These are phyloP conservation scores for Drosophila histrio DNA, from an alignment of 2,888 invertebrate genomes.

Conservation along the genomic window DNA sequence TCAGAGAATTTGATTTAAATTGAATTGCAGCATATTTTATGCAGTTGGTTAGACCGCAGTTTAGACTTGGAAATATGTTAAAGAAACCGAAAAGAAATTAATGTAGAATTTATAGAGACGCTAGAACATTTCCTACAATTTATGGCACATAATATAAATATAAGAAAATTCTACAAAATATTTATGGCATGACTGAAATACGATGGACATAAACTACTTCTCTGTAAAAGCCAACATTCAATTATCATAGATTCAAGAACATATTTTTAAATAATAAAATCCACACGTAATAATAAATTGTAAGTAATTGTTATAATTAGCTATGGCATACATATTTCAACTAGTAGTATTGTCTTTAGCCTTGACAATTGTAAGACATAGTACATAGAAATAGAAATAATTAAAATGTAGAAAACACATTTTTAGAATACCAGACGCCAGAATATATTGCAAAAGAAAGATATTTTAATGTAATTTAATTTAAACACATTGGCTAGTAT, in stretches of 20 bases:
- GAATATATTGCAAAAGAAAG: constrained; percentile 19
- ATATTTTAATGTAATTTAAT: constrained; percentile 69
- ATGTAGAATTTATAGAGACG: no score
- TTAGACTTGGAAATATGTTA: no score
- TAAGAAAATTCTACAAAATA: no score
- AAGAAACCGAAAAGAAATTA: no score
- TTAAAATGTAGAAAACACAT: constrained; percentile 33
- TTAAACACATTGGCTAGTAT: constrained; percentile 42
- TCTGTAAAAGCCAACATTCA: no score
- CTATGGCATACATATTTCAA: background rate
- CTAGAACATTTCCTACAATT: no score
- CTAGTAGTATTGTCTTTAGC: constrained; percentile 1
- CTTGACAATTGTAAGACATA: constrained; percentile 20
- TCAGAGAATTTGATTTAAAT: background rate
- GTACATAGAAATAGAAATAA: constrained; percentile 13
- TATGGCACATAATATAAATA: no score
- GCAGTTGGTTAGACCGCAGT: no score
- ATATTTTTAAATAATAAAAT: background rate
- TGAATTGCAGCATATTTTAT: background rate
- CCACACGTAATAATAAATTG: background rate
- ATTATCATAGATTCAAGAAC: background rate
- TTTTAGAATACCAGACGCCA: constrained; percentile 42
- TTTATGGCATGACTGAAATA: no score
- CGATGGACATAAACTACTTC: no score
- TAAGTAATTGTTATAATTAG: constrained; percentile 1